Percentiles rank a stretch among this genome's conserved stretches.
Evolutionary conservation across 2,113 vertebrate genomes (phyloP).

Genomic region (Cyphomyrus discorhynchus): DNA sequence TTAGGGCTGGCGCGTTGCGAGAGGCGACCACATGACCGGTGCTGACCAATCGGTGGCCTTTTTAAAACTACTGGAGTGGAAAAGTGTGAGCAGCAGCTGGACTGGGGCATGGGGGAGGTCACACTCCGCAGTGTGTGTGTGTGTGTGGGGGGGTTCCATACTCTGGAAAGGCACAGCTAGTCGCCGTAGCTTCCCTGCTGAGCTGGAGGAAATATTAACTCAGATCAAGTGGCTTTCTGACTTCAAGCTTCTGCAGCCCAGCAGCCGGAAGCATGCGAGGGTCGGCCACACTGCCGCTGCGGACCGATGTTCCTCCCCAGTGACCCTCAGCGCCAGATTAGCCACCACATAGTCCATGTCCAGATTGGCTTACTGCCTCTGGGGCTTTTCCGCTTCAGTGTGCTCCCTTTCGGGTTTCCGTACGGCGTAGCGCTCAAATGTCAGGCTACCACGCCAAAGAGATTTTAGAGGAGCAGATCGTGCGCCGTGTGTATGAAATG

Average conservation of each 20-base stretch:
- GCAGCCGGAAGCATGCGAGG: slow-evolving; percentile 42
- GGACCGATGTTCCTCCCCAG: not conserved
- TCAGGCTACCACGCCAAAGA: not conserved
- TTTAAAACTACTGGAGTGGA: slow-evolving; percentile 18
- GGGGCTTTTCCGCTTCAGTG: not conserved
- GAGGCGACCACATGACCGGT: not conserved
- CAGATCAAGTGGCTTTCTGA: slow-evolving; percentile 62
- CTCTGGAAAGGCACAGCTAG: slow-evolving; percentile 47
- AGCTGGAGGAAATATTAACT: slow-evolving; percentile 65
- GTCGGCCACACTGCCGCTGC: not conserved
- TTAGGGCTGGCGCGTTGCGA: not conserved
- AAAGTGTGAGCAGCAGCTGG: slow-evolving; percentile 27
- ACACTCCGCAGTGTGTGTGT: slow-evolving; percentile 6
- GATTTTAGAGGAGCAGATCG: not conserved
- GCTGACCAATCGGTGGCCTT: slow-evolving; percentile 14
- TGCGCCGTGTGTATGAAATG: not conserved
- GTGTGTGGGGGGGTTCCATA: not conserved
- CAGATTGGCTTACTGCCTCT: not conserved
- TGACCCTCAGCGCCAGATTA: not conserved
- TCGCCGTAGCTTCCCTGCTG: slow-evolving; percentile 49
- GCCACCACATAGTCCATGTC: not conserved
- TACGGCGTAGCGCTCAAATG: not conserved
- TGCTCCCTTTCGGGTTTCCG: not conserved
- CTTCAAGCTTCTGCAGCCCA: slow-evolving; percentile 50
- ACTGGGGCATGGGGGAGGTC: not conserved